Evolutionary conservation across 2,888 invertebrate genomes (phyloP), one percentile per base, ranked within the genome.

Genomic region (Lasioglossum oenotherae): DNA sequence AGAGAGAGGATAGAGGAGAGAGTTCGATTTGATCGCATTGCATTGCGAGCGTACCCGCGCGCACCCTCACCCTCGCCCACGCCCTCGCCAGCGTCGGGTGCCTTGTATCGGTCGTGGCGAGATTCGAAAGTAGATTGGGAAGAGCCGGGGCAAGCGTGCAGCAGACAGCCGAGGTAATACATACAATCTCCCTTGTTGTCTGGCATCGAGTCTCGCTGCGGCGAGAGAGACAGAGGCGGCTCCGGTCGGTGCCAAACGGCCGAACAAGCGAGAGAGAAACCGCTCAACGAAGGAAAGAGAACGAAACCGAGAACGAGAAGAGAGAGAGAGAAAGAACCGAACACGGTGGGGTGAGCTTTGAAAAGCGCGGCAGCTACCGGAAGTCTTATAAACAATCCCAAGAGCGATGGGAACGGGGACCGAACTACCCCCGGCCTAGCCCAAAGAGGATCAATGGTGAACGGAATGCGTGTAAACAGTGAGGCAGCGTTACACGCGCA

Each of bases 381-480:
- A 93, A 93, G 92, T 93, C 93, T 93, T 94, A 93, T 92, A 94
- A 93, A 93, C 93, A 93, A 93, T 91, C 91, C 91, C 86, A 88
- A 87, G 87, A 90, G 86, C 90, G 90, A 89, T 87, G 91, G 89
- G 89, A 88, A 92, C 85, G 78, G 71, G 81, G 80, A 84, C 87
- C 84, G 80, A 88, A 84, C 89, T 78, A 82, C 86, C 86, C 84
- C 76, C 75, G 72, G 71, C 76, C 76, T 82, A 78, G 78, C 53
- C 86, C 86, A 91, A 91, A 91, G 89, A 92, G 91, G 92, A 93
- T 93, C 92, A 90, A 90, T 90, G 89, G 85, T 80, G 88, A 87
- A 90, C 83, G 83, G 84, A 87, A 89, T 87, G 89, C 89, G 88
- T 92, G 90, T 90, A 92, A 91, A 92, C 88, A 92, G 85, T n/a